A percentile compares a stretch with the other conserved stretches of the same genome.
These are phyloP conservation scores for Strigamia crassipes DNA, from an alignment of 2,888 invertebrate species.

Conservation along the genomic window DNA sequence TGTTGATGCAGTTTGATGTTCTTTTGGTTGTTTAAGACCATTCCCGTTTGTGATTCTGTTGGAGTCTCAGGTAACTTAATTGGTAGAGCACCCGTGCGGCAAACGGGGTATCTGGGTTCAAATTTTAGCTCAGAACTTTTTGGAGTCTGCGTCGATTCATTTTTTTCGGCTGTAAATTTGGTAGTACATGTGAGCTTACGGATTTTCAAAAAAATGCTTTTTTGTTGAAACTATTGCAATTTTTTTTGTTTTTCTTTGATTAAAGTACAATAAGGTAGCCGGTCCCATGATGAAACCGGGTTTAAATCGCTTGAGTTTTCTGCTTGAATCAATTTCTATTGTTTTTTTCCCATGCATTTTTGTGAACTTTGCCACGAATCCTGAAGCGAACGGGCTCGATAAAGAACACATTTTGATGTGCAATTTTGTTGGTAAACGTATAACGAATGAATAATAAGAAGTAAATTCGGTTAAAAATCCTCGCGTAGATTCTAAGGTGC, in stretches of 20 bases:
- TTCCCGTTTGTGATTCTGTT: too few relatives aligned
- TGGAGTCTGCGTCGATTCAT: too few relatives aligned
- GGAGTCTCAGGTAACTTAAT: too few relatives aligned
- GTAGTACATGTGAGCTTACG: too few relatives aligned
- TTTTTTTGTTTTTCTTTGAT: background rate
- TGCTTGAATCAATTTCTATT: background rate
- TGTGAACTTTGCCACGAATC: background rate
- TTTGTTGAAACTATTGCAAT: background rate
- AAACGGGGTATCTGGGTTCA: too few relatives aligned
- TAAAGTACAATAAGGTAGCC: background rate
- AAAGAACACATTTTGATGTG: background rate
- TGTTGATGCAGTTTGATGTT: too few relatives aligned
- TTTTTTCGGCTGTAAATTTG: too few relatives aligned
- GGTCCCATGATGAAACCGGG: background rate
- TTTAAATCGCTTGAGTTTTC: background rate
- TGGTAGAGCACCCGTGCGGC: too few relatives aligned
- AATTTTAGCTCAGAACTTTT: too few relatives aligned
- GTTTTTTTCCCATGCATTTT: background rate
- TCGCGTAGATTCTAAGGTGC: background rate
- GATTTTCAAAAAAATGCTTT: too few relatives aligned
- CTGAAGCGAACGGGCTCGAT: background rate
- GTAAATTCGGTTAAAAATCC: background rate
- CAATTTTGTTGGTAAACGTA: background rate
- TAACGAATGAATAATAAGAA: background rate
- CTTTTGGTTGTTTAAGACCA: too few relatives aligned